Conservation (phyloP, 1,140 invertebrate species). For the Bombyx mandarina region DNA sequence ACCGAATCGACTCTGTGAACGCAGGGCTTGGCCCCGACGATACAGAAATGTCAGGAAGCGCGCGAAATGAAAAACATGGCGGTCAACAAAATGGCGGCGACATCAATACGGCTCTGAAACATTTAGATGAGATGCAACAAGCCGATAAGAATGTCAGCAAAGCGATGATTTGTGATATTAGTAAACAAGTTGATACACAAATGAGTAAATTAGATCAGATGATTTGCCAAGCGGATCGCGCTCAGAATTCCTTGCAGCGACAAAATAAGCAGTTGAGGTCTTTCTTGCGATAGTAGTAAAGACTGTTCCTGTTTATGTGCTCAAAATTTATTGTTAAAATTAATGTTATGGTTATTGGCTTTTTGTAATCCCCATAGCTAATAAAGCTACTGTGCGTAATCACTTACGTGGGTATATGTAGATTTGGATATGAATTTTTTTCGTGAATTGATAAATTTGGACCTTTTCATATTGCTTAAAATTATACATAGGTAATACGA, state of each 20-base stretch:
- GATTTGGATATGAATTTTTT: too few species aligned
- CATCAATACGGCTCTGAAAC: constrained; percentile 64
- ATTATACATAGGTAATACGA: too few species aligned
- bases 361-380: too few species aligned
- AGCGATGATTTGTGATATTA: constrained; percentile 63
- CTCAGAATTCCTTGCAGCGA: constrained; percentile 75
- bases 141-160: constrained; percentile 36
- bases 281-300: constrained; percentile 71
- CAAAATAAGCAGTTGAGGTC: constrained; percentile 82
- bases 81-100: constrained; percentile 25
- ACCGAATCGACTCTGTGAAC: constrained; percentile 44
- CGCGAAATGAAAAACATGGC: constrained; percentile 34
- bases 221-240: constrained; percentile 77
- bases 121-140: constrained; percentile 58
- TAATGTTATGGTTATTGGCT: not conserved
- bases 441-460: too few species aligned
- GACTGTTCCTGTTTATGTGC: not conserved
- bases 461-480: too few species aligned
- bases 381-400: too few species aligned
- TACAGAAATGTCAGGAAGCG: constrained; percentile 40
- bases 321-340: constrained; percentile 2
- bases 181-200: constrained; percentile 74
- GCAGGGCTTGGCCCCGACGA: constrained; percentile 51
- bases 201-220: constrained; percentile 76
- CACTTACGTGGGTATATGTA: too few species aligned